phyloP scores from a whole-genome alignment of 2,797 vertebrate species.

The Oreortyx pictus region DNA sequence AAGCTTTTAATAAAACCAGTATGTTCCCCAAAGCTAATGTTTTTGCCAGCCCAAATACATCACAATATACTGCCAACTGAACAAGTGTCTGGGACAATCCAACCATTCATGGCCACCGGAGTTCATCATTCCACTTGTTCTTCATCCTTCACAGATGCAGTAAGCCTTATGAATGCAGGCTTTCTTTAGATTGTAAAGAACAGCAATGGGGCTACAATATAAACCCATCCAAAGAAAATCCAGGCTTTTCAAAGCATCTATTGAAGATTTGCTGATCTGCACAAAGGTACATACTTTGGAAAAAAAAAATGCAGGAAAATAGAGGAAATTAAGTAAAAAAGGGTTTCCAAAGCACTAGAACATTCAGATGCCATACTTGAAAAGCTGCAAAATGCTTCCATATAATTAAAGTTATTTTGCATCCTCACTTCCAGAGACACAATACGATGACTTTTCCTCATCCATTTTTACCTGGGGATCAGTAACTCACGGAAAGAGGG shows the following conservation, averaged over 20 bases:
- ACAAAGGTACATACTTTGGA: background rate
- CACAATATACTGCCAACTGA: constrained; percentile 54
- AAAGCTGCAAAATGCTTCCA: background rate
- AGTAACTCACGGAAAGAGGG: background rate
- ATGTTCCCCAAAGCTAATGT: constrained; percentile 5
- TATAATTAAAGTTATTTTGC: background rate
- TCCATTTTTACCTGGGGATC: background rate
- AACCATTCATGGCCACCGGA: constrained; percentile 66
- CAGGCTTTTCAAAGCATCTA: background rate
- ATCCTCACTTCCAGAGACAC: background rate
- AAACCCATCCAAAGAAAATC: constrained; percentile 43
- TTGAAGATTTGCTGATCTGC: background rate
- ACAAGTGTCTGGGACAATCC: constrained; percentile 57
- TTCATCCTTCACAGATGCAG: constrained; percentile 70
- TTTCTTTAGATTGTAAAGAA: constrained; percentile 60
- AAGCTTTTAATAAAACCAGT: background rate
- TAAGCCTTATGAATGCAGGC: constrained; percentile 71
- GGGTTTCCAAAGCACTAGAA: background rate
- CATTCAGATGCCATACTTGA: background rate
- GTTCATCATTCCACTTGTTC: constrained; percentile 74
- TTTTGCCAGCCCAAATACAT: constrained; percentile 50
- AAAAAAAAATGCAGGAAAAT: background rate
- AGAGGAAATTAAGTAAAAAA: background rate
- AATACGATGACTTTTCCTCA: background rate
- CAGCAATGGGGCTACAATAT: background rate